Percentiles rank a stretch among this genome's conserved stretches.
Conservation (phyloP, 2,888 invertebrate genomes). For the Apocheima hispidaria region DNA sequence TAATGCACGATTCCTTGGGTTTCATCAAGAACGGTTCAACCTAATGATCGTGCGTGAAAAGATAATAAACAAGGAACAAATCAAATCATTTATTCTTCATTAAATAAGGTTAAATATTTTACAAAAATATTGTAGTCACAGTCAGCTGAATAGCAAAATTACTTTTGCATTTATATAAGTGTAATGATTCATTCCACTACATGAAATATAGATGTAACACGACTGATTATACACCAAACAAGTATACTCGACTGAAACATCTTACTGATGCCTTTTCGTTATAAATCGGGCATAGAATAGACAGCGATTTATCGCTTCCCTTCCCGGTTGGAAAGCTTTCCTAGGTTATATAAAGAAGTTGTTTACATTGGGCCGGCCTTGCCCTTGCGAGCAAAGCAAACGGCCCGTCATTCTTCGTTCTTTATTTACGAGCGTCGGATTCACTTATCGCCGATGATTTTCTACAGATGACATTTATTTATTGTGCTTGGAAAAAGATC, state of each 20-base stretch:
- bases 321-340: slow-evolving; percentile 12
- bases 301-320: slow-evolving; percentile 21
- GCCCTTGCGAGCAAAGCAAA: slow-evolving; percentile 27
- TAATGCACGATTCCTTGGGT: no score
- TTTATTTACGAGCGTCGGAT: slow-evolving; percentile 24
- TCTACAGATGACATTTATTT: slow-evolving; percentile 20
- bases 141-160: no score
- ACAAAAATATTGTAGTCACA: no score
- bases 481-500: slow-evolving; percentile 13
- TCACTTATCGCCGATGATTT: slow-evolving; percentile 18
- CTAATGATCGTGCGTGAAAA: no score
- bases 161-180: no score
- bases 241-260: slow-evolving; percentile 1
- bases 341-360: slow-evolving; percentile 29
- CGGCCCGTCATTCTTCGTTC: slow-evolving; percentile 11
- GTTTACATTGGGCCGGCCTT: slow-evolving; percentile 36
- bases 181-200: background rate
- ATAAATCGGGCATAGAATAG: slow-evolving; percentile 16
- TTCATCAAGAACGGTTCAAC: no score
- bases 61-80: no score
- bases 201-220: background rate
- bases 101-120: no score
- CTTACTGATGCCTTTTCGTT: slow-evolving; percentile 25
- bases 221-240: no score
- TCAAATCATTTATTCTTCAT: no score